Conservation (phyloP, 2,113 vertebrate genomes). For the Lanius ludovicianus region DNA sequence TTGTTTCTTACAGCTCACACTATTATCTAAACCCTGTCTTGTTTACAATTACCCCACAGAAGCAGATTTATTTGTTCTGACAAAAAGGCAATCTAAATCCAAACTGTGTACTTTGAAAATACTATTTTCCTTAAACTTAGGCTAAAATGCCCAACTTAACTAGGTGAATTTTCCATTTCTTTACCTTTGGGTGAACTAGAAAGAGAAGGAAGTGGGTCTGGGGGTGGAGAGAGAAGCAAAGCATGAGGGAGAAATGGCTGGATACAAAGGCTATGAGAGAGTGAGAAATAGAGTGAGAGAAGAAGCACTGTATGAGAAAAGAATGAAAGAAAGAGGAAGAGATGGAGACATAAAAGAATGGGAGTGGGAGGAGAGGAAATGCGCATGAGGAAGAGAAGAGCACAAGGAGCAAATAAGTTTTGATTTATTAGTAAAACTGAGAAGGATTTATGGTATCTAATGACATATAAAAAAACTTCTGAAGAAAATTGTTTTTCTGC, state of each 20-base stretch:
- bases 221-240: not conserved
- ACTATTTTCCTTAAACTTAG: not conserved
- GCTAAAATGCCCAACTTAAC: not conserved
- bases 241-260: not conserved
- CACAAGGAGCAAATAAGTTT: not conserved
- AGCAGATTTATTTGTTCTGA: conserved; percentile 14
- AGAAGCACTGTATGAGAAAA: not conserved
- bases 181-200: not conserved
- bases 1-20: not conserved
- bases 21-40: not conserved
- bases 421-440: not conserved
- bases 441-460: not conserved
- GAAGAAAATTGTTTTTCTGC: not conserved
- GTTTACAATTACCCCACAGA: not conserved
- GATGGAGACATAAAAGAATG: not conserved
- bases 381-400: not conserved
- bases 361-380: not conserved
- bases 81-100: not conserved
- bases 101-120: not conserved
- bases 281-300: not conserved
- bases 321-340: not conserved
- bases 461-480: not conserved
- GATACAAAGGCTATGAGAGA: not conserved
- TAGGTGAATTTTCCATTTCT: not conserved
- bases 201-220: not conserved